phyloP scores from a whole-genome alignment of 2,113 vertebrate genomes.

The Formicarius rufipectus region DNA sequence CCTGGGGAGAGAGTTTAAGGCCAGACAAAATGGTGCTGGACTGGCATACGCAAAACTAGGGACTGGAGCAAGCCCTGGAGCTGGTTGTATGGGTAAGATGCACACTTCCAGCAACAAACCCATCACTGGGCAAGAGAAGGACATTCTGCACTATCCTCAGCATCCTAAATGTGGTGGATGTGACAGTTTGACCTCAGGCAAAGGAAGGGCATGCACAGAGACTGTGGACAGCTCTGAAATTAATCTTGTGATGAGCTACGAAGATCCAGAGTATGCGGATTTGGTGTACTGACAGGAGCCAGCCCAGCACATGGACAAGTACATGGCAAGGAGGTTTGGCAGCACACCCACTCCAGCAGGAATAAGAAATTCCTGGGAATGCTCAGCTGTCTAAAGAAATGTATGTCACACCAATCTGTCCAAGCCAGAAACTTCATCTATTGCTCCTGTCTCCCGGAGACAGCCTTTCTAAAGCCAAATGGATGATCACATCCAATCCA shows the following conservation, averaged over 20 bases:
- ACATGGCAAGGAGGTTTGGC: not conserved
- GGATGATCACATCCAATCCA: not conserved
- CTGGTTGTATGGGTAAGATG: fast-evolving
- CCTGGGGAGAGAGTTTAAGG: not conserved
- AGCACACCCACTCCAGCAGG: not conserved
- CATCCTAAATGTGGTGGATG: not conserved
- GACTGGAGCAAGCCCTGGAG: not conserved
- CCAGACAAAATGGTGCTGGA: not conserved
- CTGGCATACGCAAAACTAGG: not conserved
- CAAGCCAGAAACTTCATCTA: not conserved
- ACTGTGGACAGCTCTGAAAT: not conserved
- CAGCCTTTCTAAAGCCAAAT: not conserved
- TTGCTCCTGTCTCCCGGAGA: not conserved
- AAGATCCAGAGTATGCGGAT: fast-evolving
- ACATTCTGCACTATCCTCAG: not conserved
- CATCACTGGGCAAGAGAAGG: not conserved
- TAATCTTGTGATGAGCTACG: not conserved
- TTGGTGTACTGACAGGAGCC: not conserved
- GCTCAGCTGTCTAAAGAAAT: not conserved
- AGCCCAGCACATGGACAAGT: not conserved
- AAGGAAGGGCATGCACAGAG: not conserved
- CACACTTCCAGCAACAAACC: not conserved
- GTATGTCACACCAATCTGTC: not conserved
- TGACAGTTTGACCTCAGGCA: not conserved
- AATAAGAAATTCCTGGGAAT: not conserved